These are phyloP conservation scores for Teleogryllus occipitalis DNA, from an alignment of 1,140 invertebrate species.

Conservation along the genomic window DNA sequence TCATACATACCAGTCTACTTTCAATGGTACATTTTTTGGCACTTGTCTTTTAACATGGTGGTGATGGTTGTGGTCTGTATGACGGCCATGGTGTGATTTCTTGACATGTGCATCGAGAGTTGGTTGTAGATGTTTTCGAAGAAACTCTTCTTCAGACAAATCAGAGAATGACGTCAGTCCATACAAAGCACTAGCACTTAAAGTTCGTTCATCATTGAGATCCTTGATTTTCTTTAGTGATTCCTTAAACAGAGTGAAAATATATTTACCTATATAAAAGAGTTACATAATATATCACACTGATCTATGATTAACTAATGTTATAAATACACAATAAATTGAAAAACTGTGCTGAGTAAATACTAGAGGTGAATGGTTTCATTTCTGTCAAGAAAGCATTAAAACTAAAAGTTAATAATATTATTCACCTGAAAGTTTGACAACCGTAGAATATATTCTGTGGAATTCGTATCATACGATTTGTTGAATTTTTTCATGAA, in stretches of 20 bases:
- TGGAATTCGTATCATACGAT: slow-evolving; percentile 47
- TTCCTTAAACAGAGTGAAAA: slow-evolving; percentile 38
- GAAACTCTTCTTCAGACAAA: slow-evolving; percentile 61
- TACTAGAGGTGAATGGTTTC: slow-evolving; percentile 16
- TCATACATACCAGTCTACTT: slow-evolving; percentile 30
- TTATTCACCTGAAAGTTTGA: slow-evolving; percentile 54
- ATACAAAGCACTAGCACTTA: slow-evolving; percentile 51
- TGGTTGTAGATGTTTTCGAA: slow-evolving; percentile 40
- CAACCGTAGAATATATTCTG: slow-evolving; percentile 50
- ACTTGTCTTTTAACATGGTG: slow-evolving; percentile 26
- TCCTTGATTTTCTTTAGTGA: slow-evolving; percentile 50
- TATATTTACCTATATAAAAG: neutral
- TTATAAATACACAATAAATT: slow-evolving; percentile 4
- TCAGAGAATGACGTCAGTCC: slow-evolving; percentile 68
- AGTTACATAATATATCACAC: neutral
- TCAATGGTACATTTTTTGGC: slow-evolving; percentile 25
- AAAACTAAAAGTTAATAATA: slow-evolving; percentile 20
- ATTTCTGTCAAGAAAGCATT: slow-evolving; percentile 22
- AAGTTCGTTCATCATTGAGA: slow-evolving; percentile 48
- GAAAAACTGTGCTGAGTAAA: neutral
- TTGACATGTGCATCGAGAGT: slow-evolving; percentile 29
- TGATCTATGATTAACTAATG: neutral
- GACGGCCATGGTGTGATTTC: slow-evolving; percentile 28
- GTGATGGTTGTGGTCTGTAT: slow-evolving; percentile 29
- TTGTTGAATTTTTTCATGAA: slow-evolving; percentile 59